Evolutionary conservation across 2,797 vertebrate species (phyloP), one percentile per base, ranked within the genome.

Genomic region (Craterocephalus amniculus): DNA sequence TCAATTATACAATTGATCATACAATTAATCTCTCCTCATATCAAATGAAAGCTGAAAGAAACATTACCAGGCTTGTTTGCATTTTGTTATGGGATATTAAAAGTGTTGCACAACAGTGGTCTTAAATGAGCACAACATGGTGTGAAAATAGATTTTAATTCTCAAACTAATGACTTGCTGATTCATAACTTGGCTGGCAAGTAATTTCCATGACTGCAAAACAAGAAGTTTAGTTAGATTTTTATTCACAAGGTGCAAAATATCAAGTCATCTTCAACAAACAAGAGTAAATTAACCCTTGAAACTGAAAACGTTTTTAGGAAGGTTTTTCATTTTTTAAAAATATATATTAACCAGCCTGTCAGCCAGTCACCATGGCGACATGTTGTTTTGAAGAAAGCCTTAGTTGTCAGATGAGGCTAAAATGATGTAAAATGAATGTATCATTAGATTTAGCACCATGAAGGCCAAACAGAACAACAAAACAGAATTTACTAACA

Each of bases 31-130:
- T 80, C 58, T 72, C 64, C 34, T 70, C 58, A 57, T 57, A 83
- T 89, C 80, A 83, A 85, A 84, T 83, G 75, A 68, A 82, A 82
- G 72, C 75, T 69, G 70, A 81, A 55, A 76, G 78, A 86, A 89
- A 82, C 83, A 86, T 86, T 82, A 81, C 48, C 12, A 55, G 66
- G 52, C 85, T 83, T 86, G 86, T 92, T 91, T 84, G 81, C 70
- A 62, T 83, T 87, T 81, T 81, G 88, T 90, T 85, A 82, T 31
- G 52, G 66, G 67, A 58, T 49, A 79, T 86, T 86, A 82, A 62
- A 78, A 77, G 73, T 72, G 81, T 55, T 76, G 80, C 79, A 87
- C 81, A 82, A 85, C 80, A 80, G 76, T 75, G 75, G 80, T 83
- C 82, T 75, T 83, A 82, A 87, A 87, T 83, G 79, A 86, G 75